Evolutionary conservation across 2,113 vertebrate species (phyloP).

Genomic region (Pomatorhinus ruficollis): DNA sequence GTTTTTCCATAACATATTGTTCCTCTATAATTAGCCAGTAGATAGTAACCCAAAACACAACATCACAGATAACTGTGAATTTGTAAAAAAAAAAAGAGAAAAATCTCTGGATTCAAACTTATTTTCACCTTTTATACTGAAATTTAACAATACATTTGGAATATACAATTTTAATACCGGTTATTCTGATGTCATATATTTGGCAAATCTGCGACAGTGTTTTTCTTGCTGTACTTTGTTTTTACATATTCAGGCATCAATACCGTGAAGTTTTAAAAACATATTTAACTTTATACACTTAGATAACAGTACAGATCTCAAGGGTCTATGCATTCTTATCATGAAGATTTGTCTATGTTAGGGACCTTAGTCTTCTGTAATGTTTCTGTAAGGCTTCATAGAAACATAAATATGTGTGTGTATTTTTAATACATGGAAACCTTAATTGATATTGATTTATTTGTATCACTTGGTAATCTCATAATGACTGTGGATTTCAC

Average conservation of each 20-base stretch:
- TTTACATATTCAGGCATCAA: background rate
- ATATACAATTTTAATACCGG: background rate
- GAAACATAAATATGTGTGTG: background rate
- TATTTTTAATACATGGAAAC: background rate
- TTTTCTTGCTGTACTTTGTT: background rate
- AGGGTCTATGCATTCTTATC: background rate
- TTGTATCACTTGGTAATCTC: background rate
- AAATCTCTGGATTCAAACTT: background rate
- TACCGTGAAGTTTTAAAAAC: background rate
- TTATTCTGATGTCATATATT: background rate
- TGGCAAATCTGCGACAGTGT: background rate
- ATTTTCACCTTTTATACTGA: background rate
- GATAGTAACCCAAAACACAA: background rate
- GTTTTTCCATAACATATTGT: background rate
- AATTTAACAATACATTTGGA: background rate
- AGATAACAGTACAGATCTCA: background rate
- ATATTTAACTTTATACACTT: background rate
- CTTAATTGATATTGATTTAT: background rate
- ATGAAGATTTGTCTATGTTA: background rate
- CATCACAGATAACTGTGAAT: background rate
- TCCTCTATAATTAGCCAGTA: background rate
- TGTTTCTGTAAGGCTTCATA: background rate
- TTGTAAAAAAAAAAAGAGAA: background rate
- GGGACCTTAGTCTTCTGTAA: background rate
- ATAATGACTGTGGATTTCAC: background rate